These are phyloP conservation scores for Nyctereutes procyonoides DNA, from an alignment of 2,113 vertebrate species.

Conservation along the genomic window DNA sequence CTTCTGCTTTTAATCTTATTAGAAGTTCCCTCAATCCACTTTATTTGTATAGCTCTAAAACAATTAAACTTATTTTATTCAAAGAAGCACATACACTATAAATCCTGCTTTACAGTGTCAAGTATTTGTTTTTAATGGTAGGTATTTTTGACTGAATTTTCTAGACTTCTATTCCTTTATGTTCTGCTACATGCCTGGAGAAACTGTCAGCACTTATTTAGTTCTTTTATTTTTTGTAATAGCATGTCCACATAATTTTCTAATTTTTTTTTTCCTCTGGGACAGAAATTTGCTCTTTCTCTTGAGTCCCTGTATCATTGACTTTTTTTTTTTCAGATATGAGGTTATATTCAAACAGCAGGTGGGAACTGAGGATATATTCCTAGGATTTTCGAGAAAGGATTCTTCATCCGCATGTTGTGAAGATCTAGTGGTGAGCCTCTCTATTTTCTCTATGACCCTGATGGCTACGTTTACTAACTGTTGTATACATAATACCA, in stretches of 20 bases:
- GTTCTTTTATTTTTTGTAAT: constrained; percentile 37
- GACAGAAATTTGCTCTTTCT: constrained; percentile 50
- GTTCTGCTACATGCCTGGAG: constrained; percentile 34
- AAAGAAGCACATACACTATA: constrained; percentile 3
- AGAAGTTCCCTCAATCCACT: constrained; percentile 17
- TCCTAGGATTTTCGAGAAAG: constrained; percentile 93
- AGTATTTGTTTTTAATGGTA: background rate
- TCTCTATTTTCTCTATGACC: constrained; percentile 23
- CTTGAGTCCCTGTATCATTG: constrained; percentile 30
- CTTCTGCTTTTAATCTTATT: constrained; percentile 29
- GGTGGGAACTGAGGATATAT: constrained; percentile 94
- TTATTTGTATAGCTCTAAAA: constrained; percentile 57
- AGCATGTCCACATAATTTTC: constrained; percentile 10
- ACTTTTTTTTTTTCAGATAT: constrained; percentile 88
- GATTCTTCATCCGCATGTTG: constrained; percentile 95
- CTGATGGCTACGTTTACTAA: background rate
- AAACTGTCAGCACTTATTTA: constrained; percentile 33
- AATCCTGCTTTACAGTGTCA: constrained; percentile 10
- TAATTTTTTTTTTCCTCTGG: background rate
- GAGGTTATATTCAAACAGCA: constrained; percentile 93
- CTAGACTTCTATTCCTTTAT: constrained; percentile 37
- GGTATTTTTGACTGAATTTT: constrained; percentile 52
- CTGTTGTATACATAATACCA: background rate
- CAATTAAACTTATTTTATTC: constrained; percentile 44
- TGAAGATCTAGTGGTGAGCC: constrained; percentile 93